Evolutionary conservation across 1,140 invertebrate genomes (phyloP).

Genomic region (Drosophila pruinosa): DNA sequence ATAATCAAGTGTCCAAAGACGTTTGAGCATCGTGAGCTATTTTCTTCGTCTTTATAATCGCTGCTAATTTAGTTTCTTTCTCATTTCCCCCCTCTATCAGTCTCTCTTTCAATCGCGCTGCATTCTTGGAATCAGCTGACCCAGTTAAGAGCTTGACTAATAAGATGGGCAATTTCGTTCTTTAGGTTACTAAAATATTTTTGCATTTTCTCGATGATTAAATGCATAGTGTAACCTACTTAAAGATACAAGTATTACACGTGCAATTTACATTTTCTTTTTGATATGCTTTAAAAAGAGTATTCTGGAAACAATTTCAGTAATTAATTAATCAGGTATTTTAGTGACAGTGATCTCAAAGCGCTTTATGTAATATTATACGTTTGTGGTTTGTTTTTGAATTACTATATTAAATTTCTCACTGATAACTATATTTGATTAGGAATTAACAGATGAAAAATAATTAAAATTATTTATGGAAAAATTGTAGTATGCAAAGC

Average conservation of each 20-base stretch:
- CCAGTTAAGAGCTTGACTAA: not conserved
- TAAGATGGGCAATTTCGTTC: not conserved
- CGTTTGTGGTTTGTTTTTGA: too few relatives aligned
- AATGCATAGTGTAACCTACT: not conserved
- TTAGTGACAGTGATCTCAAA: too few relatives aligned
- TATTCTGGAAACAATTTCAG: too few relatives aligned
- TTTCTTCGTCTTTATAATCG: not conserved
- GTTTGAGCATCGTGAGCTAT: not conserved
- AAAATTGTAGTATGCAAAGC: too few relatives aligned
- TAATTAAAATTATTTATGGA: too few relatives aligned
- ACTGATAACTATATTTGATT: too few relatives aligned
- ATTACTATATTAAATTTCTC: too few relatives aligned
- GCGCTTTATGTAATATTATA: too few relatives aligned
- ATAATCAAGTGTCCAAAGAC: not conserved
- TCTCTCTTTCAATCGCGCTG: not conserved
- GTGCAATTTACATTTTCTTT: not conserved
- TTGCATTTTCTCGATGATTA: not conserved
- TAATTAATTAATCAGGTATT: too few relatives aligned
- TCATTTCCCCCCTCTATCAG: not conserved
- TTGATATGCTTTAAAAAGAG: not conserved
- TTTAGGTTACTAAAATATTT: not conserved
- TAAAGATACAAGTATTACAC: not conserved
- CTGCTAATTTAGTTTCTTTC: not conserved
- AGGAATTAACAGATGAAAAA: too few relatives aligned
- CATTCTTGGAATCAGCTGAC: not conserved